These are phyloP conservation scores for Spea hammondii DNA, from an alignment of 2,797 vertebrate species.

Conservation along the genomic window DNA sequence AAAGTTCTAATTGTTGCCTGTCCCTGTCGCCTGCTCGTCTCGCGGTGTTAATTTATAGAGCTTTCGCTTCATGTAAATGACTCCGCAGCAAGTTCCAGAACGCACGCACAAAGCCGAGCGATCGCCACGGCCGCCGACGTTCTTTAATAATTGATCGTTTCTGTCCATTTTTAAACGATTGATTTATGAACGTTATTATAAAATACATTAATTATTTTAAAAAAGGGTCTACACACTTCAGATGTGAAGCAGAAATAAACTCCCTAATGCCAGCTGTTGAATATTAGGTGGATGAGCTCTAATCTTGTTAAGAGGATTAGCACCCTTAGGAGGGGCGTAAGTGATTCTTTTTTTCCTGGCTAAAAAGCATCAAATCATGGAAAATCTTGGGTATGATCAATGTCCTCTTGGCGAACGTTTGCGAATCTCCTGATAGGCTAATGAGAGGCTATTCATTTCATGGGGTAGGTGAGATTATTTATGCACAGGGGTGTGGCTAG, in stretches of 20 bases:
- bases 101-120: slow-evolving; percentile 10
- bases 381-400: too few relatives aligned
- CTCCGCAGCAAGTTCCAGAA: not conserved
- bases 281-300: not conserved
- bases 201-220: slow-evolving; percentile 13
- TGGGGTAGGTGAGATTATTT: too few relatives aligned
- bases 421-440: too few relatives aligned
- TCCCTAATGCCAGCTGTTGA: not conserved
- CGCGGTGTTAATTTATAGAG: slow-evolving; percentile 31
- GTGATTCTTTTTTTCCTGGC: too few relatives aligned
- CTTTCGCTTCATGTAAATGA: slow-evolving; percentile 18
- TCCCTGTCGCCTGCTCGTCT: not conserved
- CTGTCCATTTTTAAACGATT: slow-evolving; percentile 13
- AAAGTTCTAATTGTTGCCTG: slow-evolving; percentile 35
- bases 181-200: slow-evolving; percentile 19
- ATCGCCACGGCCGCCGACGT: not conserved
- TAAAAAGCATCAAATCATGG: too few relatives aligned
- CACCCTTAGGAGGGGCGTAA: too few relatives aligned
- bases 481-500: too few relatives aligned
- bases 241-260: not conserved
- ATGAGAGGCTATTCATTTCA: too few relatives aligned
- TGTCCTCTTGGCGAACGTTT: too few relatives aligned
- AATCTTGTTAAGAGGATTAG: not conserved
- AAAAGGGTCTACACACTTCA: not conserved
- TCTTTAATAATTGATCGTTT: slow-evolving; percentile 31